Base-by-base conservation (phyloP, 2,113 vertebrate species). In the Vulpes lagopus region DNA sequence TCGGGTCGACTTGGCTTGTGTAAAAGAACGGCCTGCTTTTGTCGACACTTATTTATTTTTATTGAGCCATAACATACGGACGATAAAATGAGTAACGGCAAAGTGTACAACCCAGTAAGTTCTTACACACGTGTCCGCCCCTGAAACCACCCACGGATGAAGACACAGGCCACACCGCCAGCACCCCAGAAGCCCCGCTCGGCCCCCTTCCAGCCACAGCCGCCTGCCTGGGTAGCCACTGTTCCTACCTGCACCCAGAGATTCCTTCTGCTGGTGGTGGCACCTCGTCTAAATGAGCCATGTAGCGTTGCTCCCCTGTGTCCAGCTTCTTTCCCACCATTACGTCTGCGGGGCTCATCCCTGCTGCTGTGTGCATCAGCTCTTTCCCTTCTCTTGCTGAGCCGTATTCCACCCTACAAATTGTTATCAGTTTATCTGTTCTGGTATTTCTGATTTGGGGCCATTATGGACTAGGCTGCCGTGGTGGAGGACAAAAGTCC, bases 401-500 rank as follows among this genome's bases (percentile, higher is more conserved):
- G 81, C 38, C 14, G 43, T 88, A 10, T 1, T 89, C 53, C 19
- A 2, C 16, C 32, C 53, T 57, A 22, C 71, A 89, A 2, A 32
- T 20, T 20, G 2, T 0, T 0, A 2, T 35, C 5, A 15, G 17
- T n/a, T 30, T n/a, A 22, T 22, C 57, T 59, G 17, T 64, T 11
- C 30, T 67, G 22, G 19, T 11, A 3, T 59, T 67, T 81, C 35
- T 23, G 20, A 4, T 17, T 49, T 11, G n/a, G 38, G 23, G 17
- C 60, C n/a, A 12, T 30, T 59, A n/a, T 57, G 22, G 65, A 67
- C 11, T n/a, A 30, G 27, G 69, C 62, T 76, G 5, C 49, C 1
- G 0, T 32, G 25, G 25, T 14, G 4, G 51, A 74, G 1, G 6
- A 23, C 19, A 9, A 5, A 2, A 5, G 2, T 32, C 38, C n/a